Conservation (phyloP, 1,140 invertebrate genomes). For the Mizuhopecten yessoensis region DNA sequence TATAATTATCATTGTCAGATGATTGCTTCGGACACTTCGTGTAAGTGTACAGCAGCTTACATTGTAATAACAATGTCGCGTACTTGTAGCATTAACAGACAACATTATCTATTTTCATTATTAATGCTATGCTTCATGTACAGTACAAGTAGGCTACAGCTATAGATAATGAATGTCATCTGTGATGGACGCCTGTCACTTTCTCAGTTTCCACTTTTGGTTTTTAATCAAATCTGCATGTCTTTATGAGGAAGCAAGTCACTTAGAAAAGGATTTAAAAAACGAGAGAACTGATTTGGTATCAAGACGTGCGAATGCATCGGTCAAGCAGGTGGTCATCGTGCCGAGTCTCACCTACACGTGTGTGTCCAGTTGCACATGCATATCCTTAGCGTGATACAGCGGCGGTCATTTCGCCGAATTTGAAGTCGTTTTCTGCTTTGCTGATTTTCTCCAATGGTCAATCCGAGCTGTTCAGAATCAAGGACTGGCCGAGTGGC, state of each 20-base stretch:
- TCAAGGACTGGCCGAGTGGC: not conserved
- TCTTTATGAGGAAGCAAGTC: not conserved
- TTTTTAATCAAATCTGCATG: not conserved
- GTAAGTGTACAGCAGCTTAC: too few relatives aligned
- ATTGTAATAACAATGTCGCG: too few relatives aligned
- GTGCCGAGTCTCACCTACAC: not conserved
- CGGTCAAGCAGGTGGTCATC: slow-evolving; percentile 18
- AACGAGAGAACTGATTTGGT: not conserved
- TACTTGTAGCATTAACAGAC: too few relatives aligned
- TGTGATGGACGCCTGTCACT: not conserved
- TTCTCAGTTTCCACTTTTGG: not conserved
- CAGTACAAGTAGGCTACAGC: too few relatives aligned
- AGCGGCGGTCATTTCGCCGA: not conserved
- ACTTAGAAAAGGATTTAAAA: not conserved
- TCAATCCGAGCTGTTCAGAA: not conserved
- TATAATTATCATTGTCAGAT: too few relatives aligned
- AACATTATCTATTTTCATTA: too few relatives aligned
- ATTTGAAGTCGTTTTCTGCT: not conserved
- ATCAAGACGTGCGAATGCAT: not conserved
- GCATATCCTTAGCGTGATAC: not conserved
- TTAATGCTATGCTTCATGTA: too few relatives aligned
- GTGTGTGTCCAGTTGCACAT: slow-evolving; percentile 3
- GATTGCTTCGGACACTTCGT: too few relatives aligned
- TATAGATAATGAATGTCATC: too few relatives aligned
- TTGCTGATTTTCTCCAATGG: not conserved